Base-by-base conservation (phyloP, 2,113 vertebrate species). In the Maccullochella peelii region DNA sequence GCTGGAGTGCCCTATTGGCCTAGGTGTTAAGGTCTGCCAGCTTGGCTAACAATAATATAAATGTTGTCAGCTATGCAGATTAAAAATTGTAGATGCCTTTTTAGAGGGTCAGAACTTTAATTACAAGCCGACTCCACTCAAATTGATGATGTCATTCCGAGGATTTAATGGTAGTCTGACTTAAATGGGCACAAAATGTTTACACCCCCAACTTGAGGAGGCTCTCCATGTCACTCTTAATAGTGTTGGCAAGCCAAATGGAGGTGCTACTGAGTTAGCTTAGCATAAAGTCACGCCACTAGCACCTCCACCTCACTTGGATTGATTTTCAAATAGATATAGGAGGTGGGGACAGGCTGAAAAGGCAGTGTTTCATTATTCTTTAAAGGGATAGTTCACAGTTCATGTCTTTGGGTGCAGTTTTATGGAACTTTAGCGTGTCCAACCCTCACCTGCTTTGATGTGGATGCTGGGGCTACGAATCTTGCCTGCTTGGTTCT, bases 401-500 rank as follows among this genome's bases (percentile, higher is more conserved):
- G 27, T 75, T 76, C 16, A 20, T 36, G 30, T 36, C 18, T 20
- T 2, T 74, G 38, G 16, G 25, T 44, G 27, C 20, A 59, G 25
- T 33, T 52, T 8, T 20, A 52, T 20, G 5, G 5, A 36, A 33
- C 5, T 36, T 5, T 6, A 25, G 7, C 63, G 25, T 83, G 33
- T 77, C 70, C 21, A 30, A 27, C 25, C n/a, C 95, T 95, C 72
- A 99, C 98, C 98, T 97, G 98, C 97, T 98, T 99, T 99, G 88
- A 99, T 95, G 84, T 96, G 98, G 94, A 99, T 99, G 75, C 97
- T 98, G 61, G 98, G 98, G 95, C 98, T 99, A 92, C 98, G 97
- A 92, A 99, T 99, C 93, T 98, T 99, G 90, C 98, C 98, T 44
- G 97, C 97, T 67, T 97, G 96, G 88, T 99, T 99, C 96, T 99